phyloP scores from a whole-genome alignment of 2,888 invertebrate species.

The Liodrosophila aerea region DNA sequence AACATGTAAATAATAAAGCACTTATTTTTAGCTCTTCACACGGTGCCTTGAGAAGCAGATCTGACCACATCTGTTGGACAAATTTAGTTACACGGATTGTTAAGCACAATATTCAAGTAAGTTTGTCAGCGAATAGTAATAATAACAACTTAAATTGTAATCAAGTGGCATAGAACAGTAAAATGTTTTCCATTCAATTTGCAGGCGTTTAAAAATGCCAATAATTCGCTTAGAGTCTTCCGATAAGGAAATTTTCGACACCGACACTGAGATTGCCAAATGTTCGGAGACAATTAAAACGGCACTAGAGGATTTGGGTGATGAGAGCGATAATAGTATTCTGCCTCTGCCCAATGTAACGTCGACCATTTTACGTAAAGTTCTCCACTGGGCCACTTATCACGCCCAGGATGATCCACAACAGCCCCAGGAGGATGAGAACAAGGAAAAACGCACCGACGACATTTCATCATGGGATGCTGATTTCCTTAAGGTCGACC shows the following conservation, averaged over 20 bases:
- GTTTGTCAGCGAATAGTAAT: background rate
- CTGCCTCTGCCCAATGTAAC: constrained; percentile 99
- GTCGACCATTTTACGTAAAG: constrained; percentile 97
- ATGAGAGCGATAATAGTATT: constrained; percentile 95
- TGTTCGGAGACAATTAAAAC: constrained; percentile 99
- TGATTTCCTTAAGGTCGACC: constrained; percentile 99
- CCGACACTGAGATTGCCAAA: constrained; percentile 98
- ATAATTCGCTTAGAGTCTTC: constrained; percentile 97
- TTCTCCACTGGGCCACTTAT: constrained; percentile 95
- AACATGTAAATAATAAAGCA: constrained; percentile 35
- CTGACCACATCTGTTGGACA: constrained; percentile 18
- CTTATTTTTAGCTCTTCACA: constrained; percentile 62
- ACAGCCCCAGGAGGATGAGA: constrained; percentile 97
- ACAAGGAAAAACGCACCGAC: constrained; percentile 98
- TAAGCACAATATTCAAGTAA: background rate
- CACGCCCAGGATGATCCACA: constrained; percentile 96
- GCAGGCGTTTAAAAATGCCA: constrained; percentile 87
- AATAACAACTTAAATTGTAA: no score
- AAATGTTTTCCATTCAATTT: background rate
- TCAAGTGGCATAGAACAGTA: no score
- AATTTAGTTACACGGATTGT: constrained; percentile 15
- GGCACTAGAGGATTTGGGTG: constrained; percentile 97
- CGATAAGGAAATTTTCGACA: constrained; percentile 97
- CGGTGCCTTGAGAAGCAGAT: constrained; percentile 42
- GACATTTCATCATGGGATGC: constrained; percentile 99